Base-by-base conservation (phyloP, 2,113 vertebrate species). In the Emydocephalus ijimae region DNA sequence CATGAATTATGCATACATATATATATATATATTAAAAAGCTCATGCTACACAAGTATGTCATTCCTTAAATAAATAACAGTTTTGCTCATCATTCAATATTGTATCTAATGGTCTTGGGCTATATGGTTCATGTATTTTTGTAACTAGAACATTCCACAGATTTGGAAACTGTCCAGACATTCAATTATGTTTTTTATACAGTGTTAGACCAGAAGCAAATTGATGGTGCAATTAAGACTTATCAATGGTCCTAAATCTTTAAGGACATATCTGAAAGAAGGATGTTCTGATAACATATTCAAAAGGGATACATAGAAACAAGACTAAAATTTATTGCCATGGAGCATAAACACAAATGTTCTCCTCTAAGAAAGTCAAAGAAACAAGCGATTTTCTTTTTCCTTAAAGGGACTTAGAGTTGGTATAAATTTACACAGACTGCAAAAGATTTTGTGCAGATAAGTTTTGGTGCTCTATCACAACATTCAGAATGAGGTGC, bases 141-240 rank as follows among this genome's bases (percentile, higher is more conserved):
- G 93, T 94, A 95, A 93, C 90, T 45, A 88, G 29, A 88, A 57
- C 93, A 95, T 95, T 96, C 94, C 96, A 95, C 95, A 92, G 90
- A 91, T 86, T 89, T 95, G 94, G 94, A 95, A 93, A 90, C 1
- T 24, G 12, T 94, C 94, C 96, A 97, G 95, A 96, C 95, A 95
- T 92, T 87, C 87, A 92, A 92, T 92, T 93, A 90, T 93, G 92
- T 94, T 94, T 95, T 95, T 90, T 94, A 92, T 96, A 93, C 93
- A 94, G n/a, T 92, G 94, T 50, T 90, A 92, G 90, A 94, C 95
- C 0, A 1, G 87, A 96, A 92, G 90, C 85, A 96, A 97, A 96
- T 96, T 97, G 96, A 96, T 95, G 96, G 96, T 95, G 93, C 95
- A 96, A 96, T 96, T 95, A 96, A 59, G 95, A 92, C 93, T 96